Percentiles rank a stretch among this genome's conserved stretches.
Evolutionary conservation across 1,140 invertebrate genomes (phyloP).

Genomic region (Myzus persicae): DNA sequence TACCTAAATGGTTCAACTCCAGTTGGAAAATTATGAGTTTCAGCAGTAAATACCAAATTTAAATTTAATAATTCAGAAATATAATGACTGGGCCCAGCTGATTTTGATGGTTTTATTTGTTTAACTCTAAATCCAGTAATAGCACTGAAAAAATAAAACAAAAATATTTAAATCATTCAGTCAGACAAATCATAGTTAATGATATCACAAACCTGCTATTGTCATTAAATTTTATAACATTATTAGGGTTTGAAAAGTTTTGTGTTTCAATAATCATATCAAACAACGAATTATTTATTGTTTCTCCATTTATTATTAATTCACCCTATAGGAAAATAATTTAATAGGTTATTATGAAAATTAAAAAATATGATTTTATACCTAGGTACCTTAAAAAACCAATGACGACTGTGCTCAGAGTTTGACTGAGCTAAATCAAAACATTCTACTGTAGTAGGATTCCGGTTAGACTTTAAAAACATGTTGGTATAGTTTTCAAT

Average conservation of each 20-base stretch:
- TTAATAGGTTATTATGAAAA: not conserved
- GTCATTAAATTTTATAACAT: constrained; percentile 97
- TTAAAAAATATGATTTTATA: not conserved
- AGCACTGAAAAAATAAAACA: constrained; percentile 72
- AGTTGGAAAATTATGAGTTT: constrained; percentile 99
- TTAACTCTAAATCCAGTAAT: constrained; percentile 83
- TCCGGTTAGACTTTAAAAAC: constrained; percentile 84
- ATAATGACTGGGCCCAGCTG: constrained; percentile 73
- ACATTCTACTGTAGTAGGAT: constrained; percentile 97
- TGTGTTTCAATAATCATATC: constrained; percentile 94
- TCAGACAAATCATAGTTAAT: constrained; percentile 54
- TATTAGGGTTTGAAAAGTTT: constrained; percentile 85
- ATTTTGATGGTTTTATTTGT: constrained; percentile 71
- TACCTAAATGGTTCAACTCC: constrained; percentile 86
- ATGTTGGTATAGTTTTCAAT: constrained; percentile 85
- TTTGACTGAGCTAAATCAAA: constrained; percentile 99
- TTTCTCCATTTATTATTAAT: constrained; percentile 83
- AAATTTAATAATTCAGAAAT: constrained; percentile 69
- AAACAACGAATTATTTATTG: constrained; percentile 83
- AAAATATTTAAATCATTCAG: constrained; percentile 40
- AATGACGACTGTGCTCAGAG: constrained; percentile 91
- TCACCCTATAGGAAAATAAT: constrained; percentile 71
- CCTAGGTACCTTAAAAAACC: constrained; percentile 85
- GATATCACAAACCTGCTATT: constrained; percentile 82
- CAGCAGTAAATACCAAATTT: constrained; percentile 97